These are phyloP conservation scores for Lordiphosa stackelbergi DNA, from an alignment of 1,140 invertebrate genomes.

Conservation along the genomic window DNA sequence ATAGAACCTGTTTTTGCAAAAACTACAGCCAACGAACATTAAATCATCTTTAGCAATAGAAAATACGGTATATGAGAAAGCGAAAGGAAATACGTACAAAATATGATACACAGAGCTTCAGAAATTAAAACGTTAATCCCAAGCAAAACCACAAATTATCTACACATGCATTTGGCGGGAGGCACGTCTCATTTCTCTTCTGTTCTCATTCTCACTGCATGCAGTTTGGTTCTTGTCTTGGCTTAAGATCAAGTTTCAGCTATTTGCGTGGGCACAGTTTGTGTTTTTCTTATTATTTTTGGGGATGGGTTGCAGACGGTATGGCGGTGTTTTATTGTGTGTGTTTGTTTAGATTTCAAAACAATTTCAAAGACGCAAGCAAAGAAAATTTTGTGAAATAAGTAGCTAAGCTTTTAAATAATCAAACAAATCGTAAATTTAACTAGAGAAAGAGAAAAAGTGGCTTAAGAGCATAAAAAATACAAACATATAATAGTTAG, in stretches of 20 bases:
- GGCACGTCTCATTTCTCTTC: too few species aligned
- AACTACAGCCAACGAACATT: too few species aligned
- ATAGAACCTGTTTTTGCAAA: too few species aligned
- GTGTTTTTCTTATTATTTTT: conserved; percentile 35
- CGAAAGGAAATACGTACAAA: conserved; percentile 4
- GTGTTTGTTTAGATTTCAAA: conserved; percentile 22
- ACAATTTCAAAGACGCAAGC: conserved; percentile 61
- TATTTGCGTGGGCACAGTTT: conserved; percentile 15
- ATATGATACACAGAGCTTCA: background rate
- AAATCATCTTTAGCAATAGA: too few species aligned
- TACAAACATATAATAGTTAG: conserved; percentile 26
- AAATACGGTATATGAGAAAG: background rate
- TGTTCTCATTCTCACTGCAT: conserved; percentile 14
- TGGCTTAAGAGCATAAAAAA: conserved; percentile 39
- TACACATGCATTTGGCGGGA: conserved; percentile 4
- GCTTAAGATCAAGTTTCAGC: conserved; percentile 41
- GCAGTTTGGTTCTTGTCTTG: conserved; percentile 27
- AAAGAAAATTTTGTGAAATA: conserved; percentile 46
- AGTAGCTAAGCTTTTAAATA: background rate
- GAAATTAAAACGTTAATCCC: too few species aligned
- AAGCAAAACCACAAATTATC: conserved; percentile 9
- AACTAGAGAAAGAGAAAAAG: conserved; percentile 49
- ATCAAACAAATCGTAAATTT: conserved; percentile 24
- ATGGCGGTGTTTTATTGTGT: conserved; percentile 20
- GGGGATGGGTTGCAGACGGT: conserved; percentile 36